phyloP scores from a whole-genome alignment of 2,797 vertebrate genomes.

The Chlorospingus semifuscus region DNA sequence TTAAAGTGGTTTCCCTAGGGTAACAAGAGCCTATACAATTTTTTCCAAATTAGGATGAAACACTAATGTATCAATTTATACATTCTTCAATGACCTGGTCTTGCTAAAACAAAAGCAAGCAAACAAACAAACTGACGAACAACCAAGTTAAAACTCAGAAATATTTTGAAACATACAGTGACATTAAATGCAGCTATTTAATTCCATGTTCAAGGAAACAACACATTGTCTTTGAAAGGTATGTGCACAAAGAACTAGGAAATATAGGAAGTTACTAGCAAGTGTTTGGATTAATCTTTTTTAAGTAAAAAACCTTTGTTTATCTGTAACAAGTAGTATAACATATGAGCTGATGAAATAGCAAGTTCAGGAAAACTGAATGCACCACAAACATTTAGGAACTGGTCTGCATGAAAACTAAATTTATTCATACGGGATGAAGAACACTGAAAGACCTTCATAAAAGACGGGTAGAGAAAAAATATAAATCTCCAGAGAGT shows the following conservation, averaged over 20 bases:
- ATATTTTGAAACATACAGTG: neutral
- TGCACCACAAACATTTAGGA: neutral
- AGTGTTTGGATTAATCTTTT: neutral
- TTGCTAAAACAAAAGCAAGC: neutral
- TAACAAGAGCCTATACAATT: neutral
- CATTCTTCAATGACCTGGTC: neutral
- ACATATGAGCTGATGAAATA: neutral
- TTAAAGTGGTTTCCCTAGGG: neutral
- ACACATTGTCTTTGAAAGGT: neutral
- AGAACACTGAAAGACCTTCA: neutral
- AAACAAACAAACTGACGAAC: neutral
- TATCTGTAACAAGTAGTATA: neutral
- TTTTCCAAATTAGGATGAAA: neutral
- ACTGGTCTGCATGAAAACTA: neutral
- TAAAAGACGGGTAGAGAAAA: neutral
- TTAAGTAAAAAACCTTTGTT: neutral
- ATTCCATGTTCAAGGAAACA: neutral
- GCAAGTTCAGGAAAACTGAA: neutral
- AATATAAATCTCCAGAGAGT: neutral
- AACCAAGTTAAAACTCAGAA: neutral
- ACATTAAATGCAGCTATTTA: neutral
- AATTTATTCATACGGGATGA: neutral
- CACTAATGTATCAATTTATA: neutral
- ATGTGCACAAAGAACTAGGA: neutral
- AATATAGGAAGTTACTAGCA: neutral